phyloP scores from a whole-genome alignment of 35 echinoderm and acorn worm species.

The Strongylocentrotus purpuratus region DNA sequence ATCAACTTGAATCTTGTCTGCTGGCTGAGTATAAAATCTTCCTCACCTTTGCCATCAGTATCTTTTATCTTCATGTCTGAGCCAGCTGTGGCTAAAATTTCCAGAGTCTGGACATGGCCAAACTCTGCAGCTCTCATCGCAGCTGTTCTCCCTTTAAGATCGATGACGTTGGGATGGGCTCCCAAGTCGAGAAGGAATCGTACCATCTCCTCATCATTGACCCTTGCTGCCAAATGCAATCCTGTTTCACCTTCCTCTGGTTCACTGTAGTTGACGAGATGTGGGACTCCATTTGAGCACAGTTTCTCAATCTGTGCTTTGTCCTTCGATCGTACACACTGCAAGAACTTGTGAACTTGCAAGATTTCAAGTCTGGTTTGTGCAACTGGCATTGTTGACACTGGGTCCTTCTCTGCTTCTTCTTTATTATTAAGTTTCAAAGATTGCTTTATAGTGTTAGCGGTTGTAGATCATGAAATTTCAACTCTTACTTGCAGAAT shows the following conservation, averaged over 20 bases:
- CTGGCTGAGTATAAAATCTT: constrained; percentile 52
- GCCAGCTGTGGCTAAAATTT: constrained; percentile 75
- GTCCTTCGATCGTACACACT: constrained; percentile 91
- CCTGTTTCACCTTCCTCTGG: constrained; percentile 95
- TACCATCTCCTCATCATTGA: constrained; percentile 98
- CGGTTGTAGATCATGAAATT: neutral
- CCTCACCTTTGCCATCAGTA: constrained; percentile 93
- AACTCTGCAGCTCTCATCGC: constrained; percentile 96
- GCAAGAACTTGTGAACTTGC: constrained; percentile 92
- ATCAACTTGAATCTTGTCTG: too few species aligned
- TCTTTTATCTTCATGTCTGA: constrained; percentile 97
- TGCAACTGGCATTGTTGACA: constrained; percentile 86
- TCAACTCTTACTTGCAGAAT: neutral
- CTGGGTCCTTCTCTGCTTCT: neutral
- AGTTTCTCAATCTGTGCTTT: constrained; percentile 95
- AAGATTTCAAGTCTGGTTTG: constrained; percentile 96
- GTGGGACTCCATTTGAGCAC: constrained; percentile 84
- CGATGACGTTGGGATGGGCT: constrained; percentile 96
- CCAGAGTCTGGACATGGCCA: constrained; percentile 96
- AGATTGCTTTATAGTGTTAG: neutral
- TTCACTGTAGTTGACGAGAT: constrained; percentile 98
- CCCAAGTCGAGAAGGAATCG: constrained; percentile 88
- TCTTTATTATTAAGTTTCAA: neutral
- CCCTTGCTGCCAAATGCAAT: constrained; percentile 88
- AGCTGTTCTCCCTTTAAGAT: constrained; percentile 94